Evolutionary conservation across 2,888 invertebrate genomes (phyloP), one percentile per base, ranked within the genome.

Genomic region (Hymenopus coronatus): DNA sequence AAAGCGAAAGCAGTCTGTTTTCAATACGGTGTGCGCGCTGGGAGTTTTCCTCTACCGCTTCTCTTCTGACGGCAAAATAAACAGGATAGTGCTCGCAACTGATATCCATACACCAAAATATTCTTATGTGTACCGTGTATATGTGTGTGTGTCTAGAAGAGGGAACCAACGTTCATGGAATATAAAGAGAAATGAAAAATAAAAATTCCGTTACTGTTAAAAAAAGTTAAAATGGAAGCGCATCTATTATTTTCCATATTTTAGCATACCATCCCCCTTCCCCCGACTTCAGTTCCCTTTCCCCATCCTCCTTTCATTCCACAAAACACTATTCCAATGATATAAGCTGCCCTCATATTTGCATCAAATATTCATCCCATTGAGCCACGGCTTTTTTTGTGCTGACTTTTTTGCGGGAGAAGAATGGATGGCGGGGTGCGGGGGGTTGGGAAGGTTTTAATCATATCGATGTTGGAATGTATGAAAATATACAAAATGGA

Each of bases 161-260:
- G 82, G 82, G 82, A 82, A 33, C 33, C 81, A 54, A 87, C 82
- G 87, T 82, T 82, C 82, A 81, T 81, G 82, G 82, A 27, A 33
- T 87, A 87, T 82, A 87, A 87, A 87, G 87, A 82, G 87, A 87
- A 87, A 87, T 87, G 87, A 87, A 87, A 87, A 87, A 87, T 87
- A 87, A 87, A 87, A 87, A 87, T 87, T 87, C 87, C 87, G 87
- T 87, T 87, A 87, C 87, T 82, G 28, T 28, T 33, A 82, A 87
- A 87, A 87, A 87, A 87, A 87, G 25, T n/a, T 82, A 87, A 87
- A 87, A 87, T 87, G 87, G 87, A 87, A 87, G 82, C 87, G 87
- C 87, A 87, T 87, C 87, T 87, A 87, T 87, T 87, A 87, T 87
- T 87, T 87, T 87, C 87, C 87, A 87, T 87, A 87, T 87, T 87